Evolutionary conservation across 2,797 vertebrate genomes (phyloP).

Genomic region (Decapterus maruadsi): DNA sequence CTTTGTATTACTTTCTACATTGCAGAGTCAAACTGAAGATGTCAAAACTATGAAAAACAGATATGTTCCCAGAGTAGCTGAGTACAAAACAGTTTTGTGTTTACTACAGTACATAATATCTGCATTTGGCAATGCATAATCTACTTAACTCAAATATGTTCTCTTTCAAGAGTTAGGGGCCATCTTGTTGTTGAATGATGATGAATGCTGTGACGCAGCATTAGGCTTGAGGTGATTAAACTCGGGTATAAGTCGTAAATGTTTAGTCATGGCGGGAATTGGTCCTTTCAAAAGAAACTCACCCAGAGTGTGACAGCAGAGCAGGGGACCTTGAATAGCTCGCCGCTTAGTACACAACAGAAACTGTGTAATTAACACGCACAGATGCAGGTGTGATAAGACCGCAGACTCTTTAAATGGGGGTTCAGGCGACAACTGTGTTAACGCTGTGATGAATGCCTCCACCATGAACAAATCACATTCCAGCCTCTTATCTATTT

Average conservation of each 20-base stretch:
- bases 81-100: too few relatives aligned
- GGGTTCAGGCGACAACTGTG: not conserved
- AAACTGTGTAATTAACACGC: too few relatives aligned
- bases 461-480: conserved; percentile 20
- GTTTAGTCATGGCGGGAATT: not conserved
- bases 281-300: not conserved
- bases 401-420: not conserved
- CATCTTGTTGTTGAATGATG: not conserved
- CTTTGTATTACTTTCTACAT: too few relatives aligned
- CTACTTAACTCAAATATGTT: not conserved
- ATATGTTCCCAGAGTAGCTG: too few relatives aligned
- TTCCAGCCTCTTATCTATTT: conserved; percentile 32
- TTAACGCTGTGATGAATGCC: conserved; percentile 7
- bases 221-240: not conserved
- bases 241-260: not conserved
- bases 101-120: too few relatives aligned
- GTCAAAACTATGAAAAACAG: too few relatives aligned
- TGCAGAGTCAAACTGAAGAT: too few relatives aligned
- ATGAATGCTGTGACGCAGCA: not conserved
- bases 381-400: not conserved
- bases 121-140: too few relatives aligned
- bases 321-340: not conserved
- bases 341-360: not conserved
- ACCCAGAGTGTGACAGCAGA: not conserved
- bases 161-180: not conserved